phyloP scores from a whole-genome alignment of 2,113 vertebrate species.

The Mirounga angustirostris region DNA sequence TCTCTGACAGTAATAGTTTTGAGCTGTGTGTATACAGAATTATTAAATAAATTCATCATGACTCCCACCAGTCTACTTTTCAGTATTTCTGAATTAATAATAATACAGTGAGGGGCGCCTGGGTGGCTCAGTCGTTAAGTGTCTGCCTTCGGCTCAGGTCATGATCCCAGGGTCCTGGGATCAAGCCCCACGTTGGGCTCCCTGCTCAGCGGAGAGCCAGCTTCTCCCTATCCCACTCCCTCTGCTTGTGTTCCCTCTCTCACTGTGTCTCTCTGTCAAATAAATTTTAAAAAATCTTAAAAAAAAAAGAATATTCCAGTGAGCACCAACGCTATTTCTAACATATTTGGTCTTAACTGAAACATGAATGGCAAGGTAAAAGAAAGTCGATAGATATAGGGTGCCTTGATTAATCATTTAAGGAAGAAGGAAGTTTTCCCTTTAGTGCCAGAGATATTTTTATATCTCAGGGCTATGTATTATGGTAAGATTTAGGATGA shows the following conservation, averaged over 20 bases:
- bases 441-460: neutral
- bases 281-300: too few species aligned
- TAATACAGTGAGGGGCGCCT: neutral
- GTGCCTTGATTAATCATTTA: neutral
- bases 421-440: neutral
- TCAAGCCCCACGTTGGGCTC: too few species aligned
- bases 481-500: neutral
- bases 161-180: too few species aligned
- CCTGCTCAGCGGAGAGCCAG: too few species aligned
- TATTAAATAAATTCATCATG: neutral
- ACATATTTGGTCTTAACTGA: neutral
- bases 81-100: neutral
- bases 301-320: neutral
- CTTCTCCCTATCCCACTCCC: too few species aligned
- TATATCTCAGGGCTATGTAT: neutral
- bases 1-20: neutral
- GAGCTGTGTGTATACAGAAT: neutral
- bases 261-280: too few species aligned
- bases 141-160: too few species aligned
- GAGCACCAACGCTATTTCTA: neutral
- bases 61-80: neutral
- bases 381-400: neutral
- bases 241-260: too few species aligned
- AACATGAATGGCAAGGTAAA: neutral
- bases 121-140: too few species aligned